Evolutionary conservation across 2,113 vertebrate genomes (phyloP).

Genomic region (Mesoclemmys tuberculata): DNA sequence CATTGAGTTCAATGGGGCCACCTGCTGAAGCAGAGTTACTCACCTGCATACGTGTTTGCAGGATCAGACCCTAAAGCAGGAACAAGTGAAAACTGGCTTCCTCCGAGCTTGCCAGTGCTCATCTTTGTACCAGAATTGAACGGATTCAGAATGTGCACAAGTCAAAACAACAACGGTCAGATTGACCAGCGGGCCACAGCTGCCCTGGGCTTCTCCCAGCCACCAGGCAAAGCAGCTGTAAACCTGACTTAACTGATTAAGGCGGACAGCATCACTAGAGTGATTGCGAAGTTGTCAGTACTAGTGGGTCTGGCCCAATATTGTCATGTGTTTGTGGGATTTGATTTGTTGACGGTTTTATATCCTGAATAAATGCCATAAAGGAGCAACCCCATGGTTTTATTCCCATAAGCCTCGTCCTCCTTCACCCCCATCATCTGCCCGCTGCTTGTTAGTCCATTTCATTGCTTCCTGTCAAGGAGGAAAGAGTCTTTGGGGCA

Average conservation of each 20-base stretch:
- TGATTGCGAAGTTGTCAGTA: background rate
- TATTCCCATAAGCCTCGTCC: background rate
- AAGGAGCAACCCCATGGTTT: background rate
- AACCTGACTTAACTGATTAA: background rate
- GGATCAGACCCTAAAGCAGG: too few relatives aligned
- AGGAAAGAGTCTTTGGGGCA: background rate
- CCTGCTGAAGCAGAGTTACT: too few relatives aligned
- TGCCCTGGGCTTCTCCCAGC: too few relatives aligned
- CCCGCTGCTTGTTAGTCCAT: background rate
- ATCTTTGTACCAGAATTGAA: too few relatives aligned
- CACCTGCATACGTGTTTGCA: too few relatives aligned
- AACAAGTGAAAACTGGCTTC: too few relatives aligned
- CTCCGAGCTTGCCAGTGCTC: too few relatives aligned
- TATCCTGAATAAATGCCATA: background rate
- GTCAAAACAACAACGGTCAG: too few relatives aligned
- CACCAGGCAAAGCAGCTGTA: background rate
- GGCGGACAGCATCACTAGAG: background rate
- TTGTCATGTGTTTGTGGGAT: background rate
- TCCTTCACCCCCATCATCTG: background rate
- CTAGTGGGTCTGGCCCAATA: background rate
- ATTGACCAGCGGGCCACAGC: too few relatives aligned
- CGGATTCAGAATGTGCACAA: too few relatives aligned
- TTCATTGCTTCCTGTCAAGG: background rate
- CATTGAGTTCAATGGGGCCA: too few relatives aligned
- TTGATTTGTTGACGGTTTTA: background rate